A percentile compares a stretch with the other conserved stretches of the same genome.
Evolutionary conservation across 2,888 invertebrate genomes (phyloP).

Genomic region (Acleris literana): DNA sequence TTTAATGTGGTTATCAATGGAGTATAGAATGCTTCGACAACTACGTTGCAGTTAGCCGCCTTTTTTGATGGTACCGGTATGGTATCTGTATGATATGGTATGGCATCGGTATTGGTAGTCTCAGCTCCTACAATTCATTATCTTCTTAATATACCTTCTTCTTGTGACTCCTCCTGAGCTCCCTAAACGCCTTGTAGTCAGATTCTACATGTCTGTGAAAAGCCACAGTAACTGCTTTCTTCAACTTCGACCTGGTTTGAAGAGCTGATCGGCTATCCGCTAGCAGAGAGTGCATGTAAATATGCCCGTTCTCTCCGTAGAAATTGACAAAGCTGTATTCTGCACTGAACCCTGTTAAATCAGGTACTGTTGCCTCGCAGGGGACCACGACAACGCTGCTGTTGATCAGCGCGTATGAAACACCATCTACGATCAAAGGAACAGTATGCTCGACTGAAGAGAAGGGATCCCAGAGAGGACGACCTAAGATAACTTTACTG

Average conservation of each 20-base stretch:
- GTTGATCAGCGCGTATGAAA: not conserved
- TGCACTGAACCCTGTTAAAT: conserved; percentile 13
- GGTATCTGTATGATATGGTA: too few relatives aligned
- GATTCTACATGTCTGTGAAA: not conserved
- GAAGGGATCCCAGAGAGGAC: not conserved
- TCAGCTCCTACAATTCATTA: too few relatives aligned
- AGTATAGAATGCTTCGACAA: too few relatives aligned
- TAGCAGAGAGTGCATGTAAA: conserved; percentile 6
- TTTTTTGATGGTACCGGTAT: too few relatives aligned
- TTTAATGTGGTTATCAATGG: too few relatives aligned
- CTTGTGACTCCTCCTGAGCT: too few relatives aligned
- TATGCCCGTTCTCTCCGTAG: conserved; percentile 8
- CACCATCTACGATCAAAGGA: conserved; percentile 13
- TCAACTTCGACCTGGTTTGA: too few relatives aligned
- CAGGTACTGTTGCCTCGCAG: not conserved
- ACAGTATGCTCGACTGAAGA: not conserved
- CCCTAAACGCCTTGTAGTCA: not conserved
- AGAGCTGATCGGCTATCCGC: not conserved
- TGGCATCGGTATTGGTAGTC: too few relatives aligned
- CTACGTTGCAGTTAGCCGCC: too few relatives aligned
- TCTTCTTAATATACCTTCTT: too few relatives aligned
- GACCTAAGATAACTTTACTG: conserved; percentile 1
- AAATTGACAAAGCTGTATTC: conserved; percentile 10
- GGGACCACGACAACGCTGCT: not conserved
- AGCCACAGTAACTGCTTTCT: not conserved